phyloP scores from a whole-genome alignment of 2,797 vertebrate genomes.

The Denticeps clupeoides region DNA sequence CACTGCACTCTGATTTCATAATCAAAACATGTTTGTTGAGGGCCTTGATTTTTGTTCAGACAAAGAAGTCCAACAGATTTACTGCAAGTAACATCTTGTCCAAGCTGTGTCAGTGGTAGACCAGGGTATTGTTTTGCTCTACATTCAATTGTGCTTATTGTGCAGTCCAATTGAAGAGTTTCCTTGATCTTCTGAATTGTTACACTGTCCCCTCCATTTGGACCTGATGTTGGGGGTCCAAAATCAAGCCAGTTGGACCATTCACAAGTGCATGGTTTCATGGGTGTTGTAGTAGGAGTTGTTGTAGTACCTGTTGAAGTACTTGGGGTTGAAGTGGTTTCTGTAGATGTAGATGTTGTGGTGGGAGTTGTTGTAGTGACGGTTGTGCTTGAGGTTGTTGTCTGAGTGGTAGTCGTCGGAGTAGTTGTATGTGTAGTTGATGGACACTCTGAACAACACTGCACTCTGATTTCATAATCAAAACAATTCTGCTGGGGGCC shows the following conservation, averaged over 20 bases:
- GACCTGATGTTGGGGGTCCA: background rate
- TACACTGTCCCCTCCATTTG: background rate
- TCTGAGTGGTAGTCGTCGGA: background rate
- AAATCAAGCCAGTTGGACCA: background rate
- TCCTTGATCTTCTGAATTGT: background rate
- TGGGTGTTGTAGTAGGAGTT: too few species aligned
- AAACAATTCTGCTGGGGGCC: constrained; percentile 12
- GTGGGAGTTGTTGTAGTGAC: background rate
- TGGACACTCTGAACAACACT: constrained; percentile 7
- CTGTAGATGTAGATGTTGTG: too few species aligned
- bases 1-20: constrained; percentile 34
- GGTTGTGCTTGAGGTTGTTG: background rate
- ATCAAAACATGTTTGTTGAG: constrained; percentile 27
- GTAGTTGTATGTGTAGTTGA: background rate
- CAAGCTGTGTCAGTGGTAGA: constrained; percentile 9
- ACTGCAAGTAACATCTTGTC: constrained; percentile 20
- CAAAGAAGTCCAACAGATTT: constrained; percentile 23
- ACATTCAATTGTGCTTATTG: constrained; percentile 12
- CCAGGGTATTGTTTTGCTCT: constrained; percentile 16
- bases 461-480: constrained; percentile 18
- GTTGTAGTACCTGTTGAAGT: too few species aligned
- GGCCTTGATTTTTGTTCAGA: constrained; percentile 29
- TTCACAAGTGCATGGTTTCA: background rate
- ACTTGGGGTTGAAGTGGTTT: too few species aligned
- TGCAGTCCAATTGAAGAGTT: background rate